Evolutionary conservation across 2,797 vertebrate species (phyloP).

Genomic region (Pseudomugil gertrudae): DNA sequence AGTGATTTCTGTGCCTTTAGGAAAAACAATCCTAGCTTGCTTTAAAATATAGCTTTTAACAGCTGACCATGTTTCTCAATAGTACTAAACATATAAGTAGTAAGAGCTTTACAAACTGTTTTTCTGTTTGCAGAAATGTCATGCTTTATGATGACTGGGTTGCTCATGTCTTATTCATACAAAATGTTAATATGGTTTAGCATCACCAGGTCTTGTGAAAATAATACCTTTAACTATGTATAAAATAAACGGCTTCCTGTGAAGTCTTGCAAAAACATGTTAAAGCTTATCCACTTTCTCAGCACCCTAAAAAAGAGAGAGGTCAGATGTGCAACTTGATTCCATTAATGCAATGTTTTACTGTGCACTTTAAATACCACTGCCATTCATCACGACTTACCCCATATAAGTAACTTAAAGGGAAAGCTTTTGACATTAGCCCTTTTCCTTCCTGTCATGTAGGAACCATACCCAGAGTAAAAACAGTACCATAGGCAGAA

Average conservation of each 20-base stretch:
- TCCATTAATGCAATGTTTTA: not conserved
- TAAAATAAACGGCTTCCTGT: not conserved
- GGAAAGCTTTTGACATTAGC: not conserved
- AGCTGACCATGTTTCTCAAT: not conserved
- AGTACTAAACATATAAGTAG: not conserved
- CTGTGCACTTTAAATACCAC: not conserved
- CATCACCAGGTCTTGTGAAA: not conserved
- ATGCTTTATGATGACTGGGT: not conserved
- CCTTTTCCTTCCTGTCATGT: slow-evolving; percentile 16
- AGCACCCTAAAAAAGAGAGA: not conserved
- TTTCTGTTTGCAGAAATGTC: not conserved
- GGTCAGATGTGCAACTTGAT: not conserved
- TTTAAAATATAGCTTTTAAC: not conserved
- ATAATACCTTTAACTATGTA: not conserved
- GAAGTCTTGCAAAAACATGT: not conserved
- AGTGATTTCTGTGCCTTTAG: not conserved
- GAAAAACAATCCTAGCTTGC: not conserved
- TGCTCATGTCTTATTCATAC: not conserved
- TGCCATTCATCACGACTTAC: not conserved
- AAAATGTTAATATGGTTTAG: not conserved
- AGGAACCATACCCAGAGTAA: not conserved
- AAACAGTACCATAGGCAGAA: not conserved
- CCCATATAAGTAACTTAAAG: slow-evolving; percentile 13
- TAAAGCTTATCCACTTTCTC: not conserved
- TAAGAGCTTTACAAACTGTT: not conserved